These are phyloP conservation scores for Gallinago undulata DNA, from an alignment of 2,113 vertebrate genomes.

Conservation along the genomic window DNA sequence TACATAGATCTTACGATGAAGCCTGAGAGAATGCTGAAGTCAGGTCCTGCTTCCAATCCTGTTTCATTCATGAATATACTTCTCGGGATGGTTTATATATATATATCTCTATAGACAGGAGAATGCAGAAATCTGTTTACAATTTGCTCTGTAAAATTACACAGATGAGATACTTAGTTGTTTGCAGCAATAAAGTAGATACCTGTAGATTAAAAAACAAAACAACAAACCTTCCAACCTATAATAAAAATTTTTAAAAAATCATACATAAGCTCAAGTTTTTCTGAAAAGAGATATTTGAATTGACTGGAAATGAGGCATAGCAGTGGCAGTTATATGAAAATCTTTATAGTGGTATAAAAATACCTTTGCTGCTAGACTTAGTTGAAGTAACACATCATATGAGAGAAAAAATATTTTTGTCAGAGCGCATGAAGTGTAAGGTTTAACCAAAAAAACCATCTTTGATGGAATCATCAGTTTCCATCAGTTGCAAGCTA, in stretches of 20 bases:
- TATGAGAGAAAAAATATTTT: background rate
- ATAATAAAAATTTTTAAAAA: background rate
- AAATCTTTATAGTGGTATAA: background rate
- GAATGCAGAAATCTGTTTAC: background rate
- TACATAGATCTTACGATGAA: background rate
- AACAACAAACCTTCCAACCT: background rate
- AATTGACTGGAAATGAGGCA: background rate
- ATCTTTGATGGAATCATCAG: background rate
- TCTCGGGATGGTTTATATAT: background rate
- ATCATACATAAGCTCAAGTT: background rate
- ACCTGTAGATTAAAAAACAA: background rate
- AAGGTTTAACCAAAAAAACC: background rate
- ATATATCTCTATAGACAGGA: too few species aligned
- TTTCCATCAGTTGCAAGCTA: too few species aligned
- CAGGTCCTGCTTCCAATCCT: background rate
- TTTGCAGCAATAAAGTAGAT: background rate
- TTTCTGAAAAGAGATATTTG: background rate
- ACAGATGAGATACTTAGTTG: constrained; percentile 3
- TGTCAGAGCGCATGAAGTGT: background rate
- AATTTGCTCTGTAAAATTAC: constrained; percentile 18
- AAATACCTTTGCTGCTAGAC: background rate
- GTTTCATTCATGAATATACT: background rate
- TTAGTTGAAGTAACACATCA: background rate
- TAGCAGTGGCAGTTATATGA: background rate
- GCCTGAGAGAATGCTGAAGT: background rate